Evolutionary conservation across 2,113 vertebrate species (phyloP), one percentile per base, ranked within the genome.

Genomic region (Rhagologus leucostigma): DNA sequence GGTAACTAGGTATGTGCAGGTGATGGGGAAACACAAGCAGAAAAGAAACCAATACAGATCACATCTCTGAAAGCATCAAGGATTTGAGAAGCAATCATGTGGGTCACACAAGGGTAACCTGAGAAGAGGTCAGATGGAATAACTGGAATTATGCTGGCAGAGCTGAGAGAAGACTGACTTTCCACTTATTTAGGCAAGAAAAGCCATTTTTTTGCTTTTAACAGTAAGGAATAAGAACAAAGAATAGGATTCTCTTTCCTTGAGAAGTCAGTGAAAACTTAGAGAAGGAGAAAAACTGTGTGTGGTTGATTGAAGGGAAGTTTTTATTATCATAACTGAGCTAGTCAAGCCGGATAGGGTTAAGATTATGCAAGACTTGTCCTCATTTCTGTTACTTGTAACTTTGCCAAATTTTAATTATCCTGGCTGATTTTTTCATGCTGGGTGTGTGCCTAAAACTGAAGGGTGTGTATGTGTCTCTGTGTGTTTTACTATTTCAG

Each of bases 321-420:
- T 3, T 75, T 75, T 81, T 53, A 15, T 64, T 70, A 16, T 35
- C 18, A 17, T 32, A 73, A 85, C 16, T 44, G 32, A 82, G 13
- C 14, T 46, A 17, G 53, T 42, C 2, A 16, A 95, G 32, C 10
- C 44, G 56, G 64, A 13, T 22, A 87, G 55, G 21, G 41, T 89
- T 94, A 95, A 94, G 62, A 65, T 95, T 95, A 87, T 83, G 57
- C 84, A 94, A 94, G 67, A 62, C 12, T 73, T 87, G 65, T 44
- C 62, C 93, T 95, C 84, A 42, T 95, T 93, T 93, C 57, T 83
- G 53, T 75, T 93, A 59, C 42, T 59, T 92, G 80, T 52, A 90
- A 74, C 30, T 70, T 89, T 78, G 88, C 91, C 94, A 95, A 74
- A 35, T 10, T 63, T 90, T 81, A 96, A 95, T 95, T 92, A 90